Evolutionary conservation across 2,797 vertebrate species (phyloP), one percentile per base, ranked within the genome.

Genomic region (Rhinoraja longicauda): DNA sequence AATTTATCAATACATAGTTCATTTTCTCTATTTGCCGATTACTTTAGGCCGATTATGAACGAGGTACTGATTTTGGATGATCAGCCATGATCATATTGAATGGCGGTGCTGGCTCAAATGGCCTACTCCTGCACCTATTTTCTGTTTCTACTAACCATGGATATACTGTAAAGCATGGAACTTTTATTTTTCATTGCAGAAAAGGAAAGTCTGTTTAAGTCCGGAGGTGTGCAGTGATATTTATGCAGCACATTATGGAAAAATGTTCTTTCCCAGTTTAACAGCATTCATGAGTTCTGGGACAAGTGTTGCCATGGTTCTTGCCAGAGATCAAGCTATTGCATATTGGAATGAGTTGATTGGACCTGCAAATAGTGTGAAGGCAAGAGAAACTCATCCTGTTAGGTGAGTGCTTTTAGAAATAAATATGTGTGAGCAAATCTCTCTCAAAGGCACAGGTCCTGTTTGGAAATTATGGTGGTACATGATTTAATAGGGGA

Each of bases 231-330:
- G 98, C 94, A 98, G 98, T 94, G 98, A 99, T 94, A 99, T 99
- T 94, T 99, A 99, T 24, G 96, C 97, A 59, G 97, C 99, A 70
- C 97, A 98, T 1, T 98, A 98, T 93, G 98, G 98, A 92, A 98
- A 97, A 94, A 93, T 96, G 93, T 97, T 96, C 95, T 99, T 99
- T 93, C 97, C 98, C 75, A 98, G 97, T 93, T 95, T 99, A 95
- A 98, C 97, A 36, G 97, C 97, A 70, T 99, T 98, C 94, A 99
- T 99, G 98, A 99, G 98, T 95, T 99, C 99, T 90, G 98, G 98
- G 79, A 98, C 98, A 73, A 95, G 98, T 78, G 84, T 98, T 93
- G 97, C 97, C 32, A 94, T 99, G 95, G 95, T 96, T 93, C 96
- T 99, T 94, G 97, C 97, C 93, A 96, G 97, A 36, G 90, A 97